Evolutionary conservation across 2,797 vertebrate genomes (phyloP).

Genomic region (Myotis myotis): DNA sequence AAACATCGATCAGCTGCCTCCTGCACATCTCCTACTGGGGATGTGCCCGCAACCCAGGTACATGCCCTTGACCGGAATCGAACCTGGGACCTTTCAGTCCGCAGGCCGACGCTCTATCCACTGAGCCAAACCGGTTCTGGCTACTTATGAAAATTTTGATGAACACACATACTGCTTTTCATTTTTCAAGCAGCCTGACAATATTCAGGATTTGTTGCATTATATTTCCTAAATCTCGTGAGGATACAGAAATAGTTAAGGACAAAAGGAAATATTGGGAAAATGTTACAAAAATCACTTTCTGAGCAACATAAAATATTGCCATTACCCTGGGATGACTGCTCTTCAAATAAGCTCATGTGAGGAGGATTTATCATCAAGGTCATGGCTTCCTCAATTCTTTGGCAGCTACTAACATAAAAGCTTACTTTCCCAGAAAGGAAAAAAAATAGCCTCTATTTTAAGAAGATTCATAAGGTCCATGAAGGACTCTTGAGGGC

Average conservation of each 20-base stretch:
- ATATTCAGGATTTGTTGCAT: neutral
- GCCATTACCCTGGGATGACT: neutral
- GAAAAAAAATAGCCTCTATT: neutral
- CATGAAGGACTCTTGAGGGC: neutral
- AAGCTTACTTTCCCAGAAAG: neutral
- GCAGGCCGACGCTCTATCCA: too few species aligned
- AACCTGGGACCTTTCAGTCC: too few species aligned
- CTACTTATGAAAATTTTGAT: neutral
- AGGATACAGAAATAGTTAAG: neutral
- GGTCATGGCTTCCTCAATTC: neutral
- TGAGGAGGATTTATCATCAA: constrained; percentile 37
- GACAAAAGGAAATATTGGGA: neutral
- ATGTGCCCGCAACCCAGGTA: too few species aligned
- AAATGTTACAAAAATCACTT: neutral
- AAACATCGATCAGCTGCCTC: too few species aligned
- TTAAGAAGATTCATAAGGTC: neutral
- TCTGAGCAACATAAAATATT: neutral
- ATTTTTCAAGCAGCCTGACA: neutral
- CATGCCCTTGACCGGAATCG: too few species aligned
- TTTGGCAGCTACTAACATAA: constrained; percentile 45
- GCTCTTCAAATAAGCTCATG: neutral
- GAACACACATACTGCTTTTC: neutral
- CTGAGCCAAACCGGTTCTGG: too few species aligned
- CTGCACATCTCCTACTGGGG: too few species aligned
- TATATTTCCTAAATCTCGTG: neutral